A percentile compares a stretch with the other conserved stretches of the same genome.
These are phyloP conservation scores for Hemicrepidius hirtus DNA, from an alignment of 2,888 invertebrate species.

Conservation along the genomic window DNA sequence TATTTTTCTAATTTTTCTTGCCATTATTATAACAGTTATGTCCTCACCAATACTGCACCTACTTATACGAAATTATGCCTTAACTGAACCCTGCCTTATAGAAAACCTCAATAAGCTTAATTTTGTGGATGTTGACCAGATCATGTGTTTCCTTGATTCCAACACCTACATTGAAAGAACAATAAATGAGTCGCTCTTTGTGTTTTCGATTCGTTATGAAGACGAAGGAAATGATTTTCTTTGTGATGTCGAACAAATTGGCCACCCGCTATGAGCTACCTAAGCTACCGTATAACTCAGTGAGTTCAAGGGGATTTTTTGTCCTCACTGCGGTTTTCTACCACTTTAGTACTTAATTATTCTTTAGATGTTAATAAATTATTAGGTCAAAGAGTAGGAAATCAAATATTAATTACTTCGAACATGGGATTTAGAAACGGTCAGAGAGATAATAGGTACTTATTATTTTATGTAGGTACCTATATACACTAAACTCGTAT, in stretches of 20 bases:
- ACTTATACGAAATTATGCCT: no score
- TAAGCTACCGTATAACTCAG: constrained; percentile 2
- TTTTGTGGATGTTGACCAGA: constrained; percentile 4
- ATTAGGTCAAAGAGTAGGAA: neutral
- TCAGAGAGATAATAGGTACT: no score
- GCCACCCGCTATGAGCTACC: constrained; percentile 19
- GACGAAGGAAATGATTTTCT: constrained; percentile 33
- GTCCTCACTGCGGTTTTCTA: neutral
- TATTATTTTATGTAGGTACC: no score
- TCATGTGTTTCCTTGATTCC: neutral
- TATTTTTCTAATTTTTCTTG: no score
- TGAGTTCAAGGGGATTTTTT: neutral
- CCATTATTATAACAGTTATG: no score
- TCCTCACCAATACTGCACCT: no score
- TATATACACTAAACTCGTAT: no score
- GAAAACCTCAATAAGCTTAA: no score
- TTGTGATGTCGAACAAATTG: constrained; percentile 26
- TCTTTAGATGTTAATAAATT: neutral
- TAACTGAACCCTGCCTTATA: no score
- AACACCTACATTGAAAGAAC: constrained; percentile 17
- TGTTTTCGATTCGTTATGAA: constrained; percentile 29
- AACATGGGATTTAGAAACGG: no score
- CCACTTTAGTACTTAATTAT: constrained; percentile 3
- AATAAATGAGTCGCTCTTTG: constrained; percentile 6
- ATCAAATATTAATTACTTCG: neutral